Base-by-base conservation (phyloP, 53 echinoderm and acorn worm genomes). In the Echinometra lucunter region DNA sequence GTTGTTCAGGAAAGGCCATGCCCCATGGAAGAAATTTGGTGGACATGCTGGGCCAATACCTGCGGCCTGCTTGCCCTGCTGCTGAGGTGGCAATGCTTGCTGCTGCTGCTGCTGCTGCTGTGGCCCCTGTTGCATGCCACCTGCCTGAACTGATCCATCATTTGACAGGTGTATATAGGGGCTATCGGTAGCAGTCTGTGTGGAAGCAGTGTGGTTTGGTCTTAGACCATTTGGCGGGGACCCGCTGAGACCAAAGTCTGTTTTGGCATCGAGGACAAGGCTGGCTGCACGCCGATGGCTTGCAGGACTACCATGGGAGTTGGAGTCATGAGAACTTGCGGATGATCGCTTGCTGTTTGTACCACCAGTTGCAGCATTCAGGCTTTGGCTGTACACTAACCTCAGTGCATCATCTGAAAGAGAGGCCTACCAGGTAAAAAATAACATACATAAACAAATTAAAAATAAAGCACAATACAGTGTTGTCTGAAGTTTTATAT, bases 141-240 rank as follows among this genome's bases (percentile, higher is more conserved):
- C 60, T 70, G 95, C 95, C 27, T 96, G 96, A 45, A 98, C 95
- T 4, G 97, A 95, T 37, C 98, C 97, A 88, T 99, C 97, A 19
- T 97, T 96, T 9, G 98, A 97, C 49, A 98, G 82, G 92, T 99
- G 97, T 23, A 95, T 96, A 92, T 98, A 97, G 21, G 97, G 96
- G 87, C 96, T 96, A 94, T 94, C 94, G 44, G 89, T 89, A 30
- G 88, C 69, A 95, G 97, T 95, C 66, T 94, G 91, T 25, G 57
- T 49, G 89, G 95, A 70, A 58, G 57, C 42, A 66, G 87, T 92
- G 70, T 74, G 66, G 57, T 95, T 89, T 23, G 58, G 60, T 58
- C 89, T 83, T 38, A 95, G 92, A 44, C 96, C 96, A 32, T 95
- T 96, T 1, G 96, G 95, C 6, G 95, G 95, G 42, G 94, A 90